These are phyloP conservation scores for Phrynocephalus forsythii DNA, from an alignment of 2,797 vertebrate genomes.

Conservation along the genomic window DNA sequence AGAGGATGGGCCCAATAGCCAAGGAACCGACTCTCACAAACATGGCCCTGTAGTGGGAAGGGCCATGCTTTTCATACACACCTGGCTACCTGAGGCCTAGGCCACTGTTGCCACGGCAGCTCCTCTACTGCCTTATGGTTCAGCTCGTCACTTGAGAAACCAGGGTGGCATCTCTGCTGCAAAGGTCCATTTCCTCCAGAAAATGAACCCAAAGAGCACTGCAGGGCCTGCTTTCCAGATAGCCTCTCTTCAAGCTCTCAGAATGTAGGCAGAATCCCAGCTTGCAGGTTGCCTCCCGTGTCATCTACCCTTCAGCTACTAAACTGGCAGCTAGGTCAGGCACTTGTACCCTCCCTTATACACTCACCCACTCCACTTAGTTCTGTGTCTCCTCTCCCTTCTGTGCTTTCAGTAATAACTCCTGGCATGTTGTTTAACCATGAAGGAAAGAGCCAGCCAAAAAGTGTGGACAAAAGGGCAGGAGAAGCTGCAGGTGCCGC, in stretches of 20 bases:
- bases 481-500: background rate
- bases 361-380: too few relatives aligned
- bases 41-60: background rate
- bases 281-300: background rate
- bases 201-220: background rate
- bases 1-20: background rate
- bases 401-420: background rate
- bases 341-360: background rate
- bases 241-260: background rate
- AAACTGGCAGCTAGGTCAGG: background rate
- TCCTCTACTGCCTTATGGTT: too few relatives aligned
- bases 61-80: background rate
- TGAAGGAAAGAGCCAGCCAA: background rate
- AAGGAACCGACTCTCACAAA: background rate
- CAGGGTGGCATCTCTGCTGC: background rate
- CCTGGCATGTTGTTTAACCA: background rate
- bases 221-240: background rate
- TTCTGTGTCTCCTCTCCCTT: background rate
- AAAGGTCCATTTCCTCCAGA: background rate
- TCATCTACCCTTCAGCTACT: background rate
- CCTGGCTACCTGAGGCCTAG: background rate
- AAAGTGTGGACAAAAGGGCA: background rate
- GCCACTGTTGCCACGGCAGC: background rate
- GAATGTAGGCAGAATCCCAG: background rate
- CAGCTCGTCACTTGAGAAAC: background rate